These are phyloP conservation scores for Synanthedon tipuliformis DNA, from an alignment of 2,888 invertebrate species.

Conservation along the genomic window DNA sequence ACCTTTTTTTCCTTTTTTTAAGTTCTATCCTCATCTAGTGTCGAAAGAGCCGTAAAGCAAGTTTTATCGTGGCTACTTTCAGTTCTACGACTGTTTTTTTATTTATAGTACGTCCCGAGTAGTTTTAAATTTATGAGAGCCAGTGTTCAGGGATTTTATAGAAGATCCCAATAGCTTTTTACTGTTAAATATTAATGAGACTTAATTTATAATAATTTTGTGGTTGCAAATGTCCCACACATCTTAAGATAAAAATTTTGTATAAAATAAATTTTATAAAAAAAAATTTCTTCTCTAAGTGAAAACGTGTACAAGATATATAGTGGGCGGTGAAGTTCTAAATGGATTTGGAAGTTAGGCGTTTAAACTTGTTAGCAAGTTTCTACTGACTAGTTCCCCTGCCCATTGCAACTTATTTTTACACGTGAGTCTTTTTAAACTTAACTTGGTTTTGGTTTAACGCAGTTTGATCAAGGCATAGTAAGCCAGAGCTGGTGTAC, in stretches of 20 bases:
- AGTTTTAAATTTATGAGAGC: too few relatives aligned
- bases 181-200: too few relatives aligned
- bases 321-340: constrained; percentile 19
- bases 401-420: constrained; percentile 12
- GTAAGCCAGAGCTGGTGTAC: too few relatives aligned
- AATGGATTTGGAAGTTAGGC: constrained; percentile 32
- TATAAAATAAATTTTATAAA: background rate
- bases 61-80: background rate
- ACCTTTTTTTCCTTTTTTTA: background rate
- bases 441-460: constrained; percentile 9
- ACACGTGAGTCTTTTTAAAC: constrained; percentile 20
- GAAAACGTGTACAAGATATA: constrained; percentile 12
- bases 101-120: too few relatives aligned
- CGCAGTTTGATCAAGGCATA: background rate
- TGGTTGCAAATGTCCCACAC: too few relatives aligned
- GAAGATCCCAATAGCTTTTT: too few relatives aligned
- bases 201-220: too few relatives aligned
- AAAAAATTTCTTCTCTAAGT: constrained; percentile 13
- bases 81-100: background rate
- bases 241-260: too few relatives aligned
- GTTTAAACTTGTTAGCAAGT: constrained; percentile 35
- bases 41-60: background rate
- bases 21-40: background rate
- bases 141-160: too few relatives aligned
- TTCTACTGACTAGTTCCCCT: constrained; percentile 3